Conservation (phyloP, 2,797 vertebrate species). For the Xerus rutilus region DNA sequence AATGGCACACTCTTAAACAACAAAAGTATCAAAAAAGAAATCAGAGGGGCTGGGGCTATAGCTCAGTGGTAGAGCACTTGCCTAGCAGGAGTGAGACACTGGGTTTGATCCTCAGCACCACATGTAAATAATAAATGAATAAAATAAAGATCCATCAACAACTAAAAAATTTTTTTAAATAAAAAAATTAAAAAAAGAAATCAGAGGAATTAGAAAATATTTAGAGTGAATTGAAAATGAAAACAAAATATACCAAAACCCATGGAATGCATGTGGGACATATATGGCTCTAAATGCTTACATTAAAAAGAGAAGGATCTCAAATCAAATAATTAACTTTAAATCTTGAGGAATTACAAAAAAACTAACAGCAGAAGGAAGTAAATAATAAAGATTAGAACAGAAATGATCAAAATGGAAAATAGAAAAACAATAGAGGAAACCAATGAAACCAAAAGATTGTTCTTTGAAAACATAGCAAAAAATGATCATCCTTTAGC, state of each 20-base stretch:
- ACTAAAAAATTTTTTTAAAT: too few species aligned
- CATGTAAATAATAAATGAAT: too few species aligned
- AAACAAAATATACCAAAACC: neutral
- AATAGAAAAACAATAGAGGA: neutral
- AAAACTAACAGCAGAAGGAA: too few species aligned
- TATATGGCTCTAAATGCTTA: neutral
- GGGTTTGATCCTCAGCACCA: too few species aligned
- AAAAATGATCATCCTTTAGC: neutral
- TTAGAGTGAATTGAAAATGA: neutral
- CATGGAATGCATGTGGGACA: neutral
- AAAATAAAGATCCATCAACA: too few species aligned
- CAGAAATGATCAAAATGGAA: neutral
- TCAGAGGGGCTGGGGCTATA: neutral
- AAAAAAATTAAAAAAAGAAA: neutral
- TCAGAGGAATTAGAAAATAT: neutral
- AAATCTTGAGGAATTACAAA: neutral
- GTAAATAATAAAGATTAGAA: neutral
- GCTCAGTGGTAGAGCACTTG: too few species aligned
- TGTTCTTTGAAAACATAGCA: neutral
- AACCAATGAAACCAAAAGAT: neutral
- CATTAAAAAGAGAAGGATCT: neutral
- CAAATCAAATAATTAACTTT: neutral
- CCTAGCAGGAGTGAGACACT: too few species aligned
- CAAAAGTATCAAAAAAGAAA: neutral
- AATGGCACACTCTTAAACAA: too few species aligned